These are phyloP conservation scores for Peromyscus eremicus DNA, from an alignment of 2,797 vertebrate genomes.

Conservation along the genomic window DNA sequence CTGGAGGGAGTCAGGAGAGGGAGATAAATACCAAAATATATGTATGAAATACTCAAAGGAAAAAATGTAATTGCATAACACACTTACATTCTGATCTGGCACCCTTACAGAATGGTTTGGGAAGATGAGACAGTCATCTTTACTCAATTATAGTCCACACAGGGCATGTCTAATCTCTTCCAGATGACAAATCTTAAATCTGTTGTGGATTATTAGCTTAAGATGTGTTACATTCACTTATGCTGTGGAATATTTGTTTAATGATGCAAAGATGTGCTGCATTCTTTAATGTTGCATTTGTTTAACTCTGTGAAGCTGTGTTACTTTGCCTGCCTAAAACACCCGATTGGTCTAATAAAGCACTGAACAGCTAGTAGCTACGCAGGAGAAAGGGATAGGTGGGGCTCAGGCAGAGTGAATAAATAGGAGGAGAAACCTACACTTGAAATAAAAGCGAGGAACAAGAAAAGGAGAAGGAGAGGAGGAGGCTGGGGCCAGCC, in stretches of 20 bases:
- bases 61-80: neutral
- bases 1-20: neutral
- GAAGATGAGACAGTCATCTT: neutral
- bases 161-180: neutral
- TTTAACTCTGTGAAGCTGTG: neutral
- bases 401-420: neutral
- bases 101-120: neutral
- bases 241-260: neutral
- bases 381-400: neutral
- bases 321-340: neutral
- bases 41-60: neutral
- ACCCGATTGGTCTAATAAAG: neutral
- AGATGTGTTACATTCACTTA: neutral
- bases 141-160: neutral
- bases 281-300: neutral
- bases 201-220: neutral
- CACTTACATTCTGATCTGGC: neutral
- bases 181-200: slow-evolving; percentile 29
- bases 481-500: neutral
- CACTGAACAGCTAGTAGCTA: neutral
- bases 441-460: neutral
- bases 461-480: neutral
- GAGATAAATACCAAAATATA: neutral
- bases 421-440: neutral
- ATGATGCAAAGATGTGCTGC: neutral